Conservation (phyloP, 2,888 invertebrate species). For the Nysson spinosus region DNA sequence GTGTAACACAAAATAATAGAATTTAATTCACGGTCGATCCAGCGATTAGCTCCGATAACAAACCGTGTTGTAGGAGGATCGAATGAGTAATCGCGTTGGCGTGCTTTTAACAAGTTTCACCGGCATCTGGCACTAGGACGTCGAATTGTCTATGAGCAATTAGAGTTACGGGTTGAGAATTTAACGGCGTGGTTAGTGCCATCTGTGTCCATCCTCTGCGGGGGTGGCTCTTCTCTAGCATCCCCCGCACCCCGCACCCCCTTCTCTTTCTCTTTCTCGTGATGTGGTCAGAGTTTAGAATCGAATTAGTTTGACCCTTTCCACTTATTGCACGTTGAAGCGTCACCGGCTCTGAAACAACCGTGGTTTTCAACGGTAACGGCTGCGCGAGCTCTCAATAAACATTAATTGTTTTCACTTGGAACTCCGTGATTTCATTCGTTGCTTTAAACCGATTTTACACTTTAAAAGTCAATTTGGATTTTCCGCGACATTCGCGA, state of each 20-base stretch:
- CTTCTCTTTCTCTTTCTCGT: slow-evolving; percentile 56
- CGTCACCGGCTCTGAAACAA: slow-evolving; percentile 59
- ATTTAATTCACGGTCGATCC: slow-evolving; percentile 13
- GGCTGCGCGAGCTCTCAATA: slow-evolving; percentile 51
- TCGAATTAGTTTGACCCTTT: slow-evolving; percentile 77
- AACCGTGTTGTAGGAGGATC: slow-evolving; percentile 30
- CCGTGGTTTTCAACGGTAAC: slow-evolving; percentile 61
- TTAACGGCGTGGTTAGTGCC: slow-evolving; percentile 77
- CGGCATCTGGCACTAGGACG: slow-evolving; percentile 75
- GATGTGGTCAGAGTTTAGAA: slow-evolving; percentile 77
- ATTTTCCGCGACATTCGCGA: too few relatives aligned
- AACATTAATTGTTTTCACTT: slow-evolving; percentile 54
- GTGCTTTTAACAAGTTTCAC: slow-evolving; percentile 73
- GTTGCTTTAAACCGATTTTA: slow-evolving; percentile 25
- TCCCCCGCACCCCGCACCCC: slow-evolving; percentile 24
- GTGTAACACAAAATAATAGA: too few relatives aligned
- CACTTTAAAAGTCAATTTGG: too few relatives aligned
- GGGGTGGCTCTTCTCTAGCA: slow-evolving; percentile 57
- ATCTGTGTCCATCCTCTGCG: slow-evolving; percentile 74
- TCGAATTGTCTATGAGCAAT: slow-evolving; percentile 77
- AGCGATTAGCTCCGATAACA: slow-evolving; percentile 16
- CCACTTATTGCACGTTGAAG: slow-evolving; percentile 65
- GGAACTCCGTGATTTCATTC: too few relatives aligned
- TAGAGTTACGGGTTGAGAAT: slow-evolving; percentile 77
- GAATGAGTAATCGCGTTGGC: slow-evolving; percentile 57